Percentiles rank a stretch among this genome's conserved stretches.
phyloP scores from a whole-genome alignment of 2,888 invertebrate genomes.

The Seira ritae region DNA sequence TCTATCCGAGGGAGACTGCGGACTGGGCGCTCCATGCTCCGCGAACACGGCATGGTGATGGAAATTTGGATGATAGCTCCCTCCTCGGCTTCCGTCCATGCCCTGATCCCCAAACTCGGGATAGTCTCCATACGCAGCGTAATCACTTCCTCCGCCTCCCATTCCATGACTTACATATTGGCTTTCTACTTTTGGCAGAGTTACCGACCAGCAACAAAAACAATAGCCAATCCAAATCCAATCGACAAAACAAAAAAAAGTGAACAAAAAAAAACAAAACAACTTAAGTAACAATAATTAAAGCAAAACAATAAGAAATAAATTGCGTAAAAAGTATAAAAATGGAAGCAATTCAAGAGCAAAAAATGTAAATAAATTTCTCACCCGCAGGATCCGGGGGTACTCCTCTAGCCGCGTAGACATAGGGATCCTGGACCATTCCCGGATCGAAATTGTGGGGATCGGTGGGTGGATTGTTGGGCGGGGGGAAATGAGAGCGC shows the following conservation, averaged over 20 bases:
- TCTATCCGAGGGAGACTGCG: constrained; percentile 79
- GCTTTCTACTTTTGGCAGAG: constrained; percentile 37
- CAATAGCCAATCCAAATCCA: constrained; percentile 14
- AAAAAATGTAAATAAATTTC: background rate
- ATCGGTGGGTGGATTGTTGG: constrained; percentile 62
- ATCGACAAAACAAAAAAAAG: constrained; percentile 37
- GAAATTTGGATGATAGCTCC: constrained; percentile 73
- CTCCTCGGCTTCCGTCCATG: constrained; percentile 9
- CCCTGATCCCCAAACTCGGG: constrained; percentile 65
- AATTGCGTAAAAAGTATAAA: constrained; percentile 22
- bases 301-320: constrained; percentile 30
- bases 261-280: constrained; percentile 37
- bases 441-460: constrained; percentile 63
- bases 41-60: constrained; percentile 75
- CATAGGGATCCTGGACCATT: constrained; percentile 72
- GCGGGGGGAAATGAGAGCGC: constrained; percentile 73
- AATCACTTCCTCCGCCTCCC: constrained; percentile 75
- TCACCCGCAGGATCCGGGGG: constrained; percentile 72
- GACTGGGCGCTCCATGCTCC: constrained; percentile 76
- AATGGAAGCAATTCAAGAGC: constrained; percentile 1
- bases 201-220: constrained; percentile 18
- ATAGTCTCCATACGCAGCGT: constrained; percentile 80
- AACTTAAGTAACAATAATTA: constrained; percentile 26
- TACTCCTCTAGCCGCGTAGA: constrained; percentile 68
- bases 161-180: constrained; percentile 51